phyloP scores from a whole-genome alignment of 2,888 invertebrate genomes.

The Scrobipalpa atriplicella region DNA sequence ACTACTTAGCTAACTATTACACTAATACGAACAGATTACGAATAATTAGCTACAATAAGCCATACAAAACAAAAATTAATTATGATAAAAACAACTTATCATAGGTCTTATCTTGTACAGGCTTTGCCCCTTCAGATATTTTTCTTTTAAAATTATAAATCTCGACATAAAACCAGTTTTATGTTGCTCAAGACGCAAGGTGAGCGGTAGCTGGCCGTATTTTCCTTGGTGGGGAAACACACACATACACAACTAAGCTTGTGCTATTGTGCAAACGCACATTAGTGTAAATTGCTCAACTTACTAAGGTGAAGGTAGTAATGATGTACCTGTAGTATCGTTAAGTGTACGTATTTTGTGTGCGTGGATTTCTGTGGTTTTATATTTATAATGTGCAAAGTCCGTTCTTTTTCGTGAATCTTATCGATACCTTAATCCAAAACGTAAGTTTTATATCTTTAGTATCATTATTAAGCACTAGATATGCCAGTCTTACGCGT shows the following conservation, averaged over 20 bases:
- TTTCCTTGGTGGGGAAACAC: not conserved
- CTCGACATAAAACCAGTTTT: conserved; percentile 11
- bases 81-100: too few species aligned
- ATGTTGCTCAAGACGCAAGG: conserved; percentile 4
- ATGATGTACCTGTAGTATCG: not conserved
- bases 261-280: not conserved
- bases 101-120: too few species aligned
- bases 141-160: not conserved
- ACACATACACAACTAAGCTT: not conserved
- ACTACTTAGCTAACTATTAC: too few species aligned
- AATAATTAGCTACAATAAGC: too few species aligned
- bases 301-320: not conserved
- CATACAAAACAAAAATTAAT: too few species aligned
- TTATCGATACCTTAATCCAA: not conserved
- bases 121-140: not conserved
- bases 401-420: not conserved
- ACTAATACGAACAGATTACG: too few species aligned
- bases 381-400: not conserved
- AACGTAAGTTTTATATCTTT: not conserved
- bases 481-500: not conserved
- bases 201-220: not conserved
- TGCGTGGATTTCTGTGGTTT: not conserved
- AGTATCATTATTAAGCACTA: not conserved
- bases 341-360: not conserved
- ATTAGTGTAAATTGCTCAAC: not conserved